A percentile compares a stretch with the other conserved stretches of the same genome.
These are phyloP conservation scores for Ardeotis arabs DNA, from an alignment of 2,113 vertebrate species.

Conservation along the genomic window DNA sequence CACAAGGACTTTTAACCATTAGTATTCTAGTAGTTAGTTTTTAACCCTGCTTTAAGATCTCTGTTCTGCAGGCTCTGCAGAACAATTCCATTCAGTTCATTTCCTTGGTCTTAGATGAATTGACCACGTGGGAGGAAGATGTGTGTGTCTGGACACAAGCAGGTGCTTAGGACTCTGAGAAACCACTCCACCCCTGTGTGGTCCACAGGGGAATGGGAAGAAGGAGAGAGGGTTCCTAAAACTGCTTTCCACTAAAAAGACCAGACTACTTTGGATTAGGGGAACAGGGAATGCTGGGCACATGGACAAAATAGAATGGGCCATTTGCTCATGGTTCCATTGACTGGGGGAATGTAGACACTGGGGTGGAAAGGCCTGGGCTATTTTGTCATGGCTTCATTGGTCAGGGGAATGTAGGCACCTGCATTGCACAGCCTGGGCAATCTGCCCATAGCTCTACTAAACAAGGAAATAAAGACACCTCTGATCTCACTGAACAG, in stretches of 20 bases:
- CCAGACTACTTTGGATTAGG: not conserved
- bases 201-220: not conserved
- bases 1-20: not conserved
- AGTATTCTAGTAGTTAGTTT: not conserved
- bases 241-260: not conserved
- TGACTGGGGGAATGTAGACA: slow-evolving; percentile 54
- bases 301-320: slow-evolving; percentile 23
- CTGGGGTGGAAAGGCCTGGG: not conserved
- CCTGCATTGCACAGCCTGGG: slow-evolving; percentile 48
- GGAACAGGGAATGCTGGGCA: slow-evolving; percentile 19
- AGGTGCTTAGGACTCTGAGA: not conserved
- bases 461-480: not conserved
- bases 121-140: not conserved
- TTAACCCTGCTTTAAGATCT: not conserved
- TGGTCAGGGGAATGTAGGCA: slow-evolving; percentile 55
- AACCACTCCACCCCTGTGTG: not conserved
- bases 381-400: slow-evolving; percentile 57
- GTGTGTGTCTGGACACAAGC: not conserved
- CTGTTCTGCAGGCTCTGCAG: not conserved
- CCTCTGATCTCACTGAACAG: not conserved
- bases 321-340: slow-evolving; percentile 52
- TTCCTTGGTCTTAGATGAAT: not conserved
- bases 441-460: slow-evolving; percentile 35
- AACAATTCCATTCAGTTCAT: not conserved
- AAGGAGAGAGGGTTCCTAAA: not conserved